Evolutionary conservation across 1,140 invertebrate species (phyloP).

Genomic region (Plectrocnemia conspersa): DNA sequence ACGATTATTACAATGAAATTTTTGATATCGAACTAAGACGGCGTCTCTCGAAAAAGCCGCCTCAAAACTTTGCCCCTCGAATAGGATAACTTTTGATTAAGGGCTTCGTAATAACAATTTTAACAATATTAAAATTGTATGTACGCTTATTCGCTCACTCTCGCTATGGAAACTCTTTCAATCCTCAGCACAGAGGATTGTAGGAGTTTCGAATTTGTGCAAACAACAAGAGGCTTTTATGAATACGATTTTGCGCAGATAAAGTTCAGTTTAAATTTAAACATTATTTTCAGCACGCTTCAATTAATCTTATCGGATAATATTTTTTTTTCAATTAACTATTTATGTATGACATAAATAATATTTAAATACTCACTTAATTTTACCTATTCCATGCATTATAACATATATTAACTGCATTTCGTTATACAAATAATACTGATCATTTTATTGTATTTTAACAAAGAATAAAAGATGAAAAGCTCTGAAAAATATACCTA

Average conservation of each 20-base stretch:
- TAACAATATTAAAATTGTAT: conserved; percentile 31
- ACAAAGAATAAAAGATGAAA: too few species aligned
- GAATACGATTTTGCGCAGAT: conserved; percentile 7
- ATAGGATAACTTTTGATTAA: conserved; percentile 29
- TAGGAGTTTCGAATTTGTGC: conserved; percentile 23
- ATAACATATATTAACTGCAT: too few species aligned
- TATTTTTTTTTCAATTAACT: too few species aligned
- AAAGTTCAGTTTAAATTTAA: conserved; percentile 1
- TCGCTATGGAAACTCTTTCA: not conserved
- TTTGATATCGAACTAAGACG: too few species aligned
- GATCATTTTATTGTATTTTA: too few species aligned
- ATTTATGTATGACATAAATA: too few species aligned
- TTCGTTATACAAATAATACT: too few species aligned
- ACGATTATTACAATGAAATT: too few species aligned
- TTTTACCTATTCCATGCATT: too few species aligned
- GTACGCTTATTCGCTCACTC: not conserved
- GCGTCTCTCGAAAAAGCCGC: too few species aligned
- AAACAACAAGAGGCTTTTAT: conserved; percentile 30
- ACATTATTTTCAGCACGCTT: not conserved
- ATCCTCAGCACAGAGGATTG: not conserved
- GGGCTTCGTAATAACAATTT: conserved; percentile 34
- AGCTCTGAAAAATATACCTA: too few species aligned
- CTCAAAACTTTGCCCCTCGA: too few species aligned
- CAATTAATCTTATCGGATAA: not conserved
- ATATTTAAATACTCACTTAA: not conserved